These are phyloP conservation scores for Meta bourneti DNA, from an alignment of 2,888 invertebrate species.

Conservation along the genomic window DNA sequence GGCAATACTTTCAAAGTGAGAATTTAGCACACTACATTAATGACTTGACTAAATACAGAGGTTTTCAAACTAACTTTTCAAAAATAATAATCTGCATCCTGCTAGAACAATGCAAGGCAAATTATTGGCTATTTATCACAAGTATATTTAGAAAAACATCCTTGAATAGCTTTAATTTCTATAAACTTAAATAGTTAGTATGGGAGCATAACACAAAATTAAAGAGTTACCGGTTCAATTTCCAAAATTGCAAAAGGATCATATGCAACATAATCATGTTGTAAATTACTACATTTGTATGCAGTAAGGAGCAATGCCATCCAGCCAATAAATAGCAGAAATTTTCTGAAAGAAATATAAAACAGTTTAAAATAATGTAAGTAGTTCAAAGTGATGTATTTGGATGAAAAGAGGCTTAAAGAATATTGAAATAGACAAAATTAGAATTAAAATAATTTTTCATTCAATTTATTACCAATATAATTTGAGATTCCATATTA, in stretches of 20 bases:
- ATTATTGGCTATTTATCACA: too few relatives aligned
- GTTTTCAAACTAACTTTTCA: background rate
- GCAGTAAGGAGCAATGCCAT: conserved; percentile 88
- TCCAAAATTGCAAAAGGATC: conserved; percentile 98
- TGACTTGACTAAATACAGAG: background rate
- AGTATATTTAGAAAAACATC: too few relatives aligned
- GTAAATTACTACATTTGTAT: conserved; percentile 96
- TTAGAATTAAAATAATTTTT: background rate
- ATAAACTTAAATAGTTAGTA: too few relatives aligned
- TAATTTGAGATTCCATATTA: background rate
- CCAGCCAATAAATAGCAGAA: conserved; percentile 91
- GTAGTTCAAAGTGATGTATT: background rate
- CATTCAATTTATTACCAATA: conserved; percentile 14
- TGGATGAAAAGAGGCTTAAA: background rate
- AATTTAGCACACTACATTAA: too few relatives aligned
- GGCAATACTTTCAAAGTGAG: too few relatives aligned
- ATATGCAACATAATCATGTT: conserved; percentile 99
- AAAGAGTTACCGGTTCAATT: conserved; percentile 86
- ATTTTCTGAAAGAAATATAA: conserved; percentile 75
- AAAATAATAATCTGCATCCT: too few relatives aligned
- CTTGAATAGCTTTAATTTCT: too few relatives aligned
- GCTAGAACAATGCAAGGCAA: too few relatives aligned
- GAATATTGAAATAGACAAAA: background rate
- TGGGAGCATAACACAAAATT: too few relatives aligned
- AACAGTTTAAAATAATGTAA: background rate